Evolutionary conservation across 2,113 vertebrate genomes (phyloP), one percentile per base, ranked within the genome.

Genomic region (Bagarius yarrelli): DNA sequence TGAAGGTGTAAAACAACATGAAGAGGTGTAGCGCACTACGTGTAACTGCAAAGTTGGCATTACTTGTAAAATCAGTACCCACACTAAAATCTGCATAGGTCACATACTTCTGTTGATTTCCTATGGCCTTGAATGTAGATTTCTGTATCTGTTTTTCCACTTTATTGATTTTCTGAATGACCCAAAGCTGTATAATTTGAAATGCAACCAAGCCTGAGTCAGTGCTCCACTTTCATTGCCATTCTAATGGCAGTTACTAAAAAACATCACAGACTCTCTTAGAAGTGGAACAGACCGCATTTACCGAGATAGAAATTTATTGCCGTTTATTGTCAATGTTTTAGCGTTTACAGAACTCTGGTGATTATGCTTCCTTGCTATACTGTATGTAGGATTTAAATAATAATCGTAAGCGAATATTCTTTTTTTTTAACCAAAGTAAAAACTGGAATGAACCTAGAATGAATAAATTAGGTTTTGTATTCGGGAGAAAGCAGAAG

Each of bases 401-500:
- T 44, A 44, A 69, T 44, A 47, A n/a, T n/a, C n/a, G n/a, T n/a
- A n/a, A n/a, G n/a, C n/a, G n/a, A n/a, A 44, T 25, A 25, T 25
- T 50, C 8, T 19, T 77, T 34, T 19, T 72, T 69, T 80, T 61
- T 25, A 18, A 3, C n/a, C 63, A 87, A 84, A 81, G 80, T 16
- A 27, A 66, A 47, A 80, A 88, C 66, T 59, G 84, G 50, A 77
- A 85, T 84, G 71, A 73, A 30, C 83, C 82, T 21, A 85, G 52
- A 77, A 59, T 85, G 69, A 75, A 82, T 78, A 69, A 83, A 79
- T 78, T 76, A 27, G 4, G 1, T 30, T 80, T 81, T 82, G 79
- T 74, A 86, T 83, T 83, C 59, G 52, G 18, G 12, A 57, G 55
- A 80, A 80, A 56, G 27, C 70, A 36, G 21, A 40, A 66, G 34